These are phyloP conservation scores for Plemyria rubiginata DNA, from an alignment of 2,888 invertebrate genomes.

Conservation along the genomic window DNA sequence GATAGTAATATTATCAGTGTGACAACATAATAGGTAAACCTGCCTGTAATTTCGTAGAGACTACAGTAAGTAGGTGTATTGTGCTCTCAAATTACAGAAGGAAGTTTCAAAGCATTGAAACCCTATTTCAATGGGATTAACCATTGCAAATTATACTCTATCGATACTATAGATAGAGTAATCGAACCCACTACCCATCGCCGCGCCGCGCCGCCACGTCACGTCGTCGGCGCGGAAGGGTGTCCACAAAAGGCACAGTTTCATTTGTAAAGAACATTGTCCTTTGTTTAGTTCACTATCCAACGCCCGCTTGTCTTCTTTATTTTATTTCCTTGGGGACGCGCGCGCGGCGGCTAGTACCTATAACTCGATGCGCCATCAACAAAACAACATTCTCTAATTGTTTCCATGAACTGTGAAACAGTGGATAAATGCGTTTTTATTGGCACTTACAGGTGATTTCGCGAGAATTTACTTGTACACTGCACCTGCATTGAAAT, in stretches of 20 bases:
- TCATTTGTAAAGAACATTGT: slow-evolving; percentile 20
- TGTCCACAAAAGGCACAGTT: slow-evolving; percentile 4
- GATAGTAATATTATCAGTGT: too few species aligned
- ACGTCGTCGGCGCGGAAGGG: slow-evolving; percentile 1
- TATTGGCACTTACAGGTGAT: slow-evolving; percentile 16
- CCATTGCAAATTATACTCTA: slow-evolving; percentile 16
- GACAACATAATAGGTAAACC: too few species aligned
- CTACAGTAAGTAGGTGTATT: neutral
- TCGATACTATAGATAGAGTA: too few species aligned
- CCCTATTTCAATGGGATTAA: slow-evolving; percentile 11
- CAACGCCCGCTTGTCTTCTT: slow-evolving; percentile 14
- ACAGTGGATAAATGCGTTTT: slow-evolving; percentile 17
- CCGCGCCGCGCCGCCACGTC: neutral
- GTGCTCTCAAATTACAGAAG: neutral
- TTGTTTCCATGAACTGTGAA: slow-evolving; percentile 23
- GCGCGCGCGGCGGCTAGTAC: neutral
- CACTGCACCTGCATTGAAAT: neutral
- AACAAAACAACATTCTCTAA: too few species aligned
- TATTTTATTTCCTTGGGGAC: neutral
- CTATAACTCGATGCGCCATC: slow-evolving; percentile 25
- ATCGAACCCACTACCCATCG: slow-evolving; percentile 16
- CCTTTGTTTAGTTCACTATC: slow-evolving; percentile 16
- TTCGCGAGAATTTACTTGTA: slow-evolving; percentile 6
- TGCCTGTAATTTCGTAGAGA: neutral
- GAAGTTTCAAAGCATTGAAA: slow-evolving; percentile 13